These are phyloP conservation scores for Agrochola litura DNA, from an alignment of 2,888 invertebrate genomes.

Conservation along the genomic window DNA sequence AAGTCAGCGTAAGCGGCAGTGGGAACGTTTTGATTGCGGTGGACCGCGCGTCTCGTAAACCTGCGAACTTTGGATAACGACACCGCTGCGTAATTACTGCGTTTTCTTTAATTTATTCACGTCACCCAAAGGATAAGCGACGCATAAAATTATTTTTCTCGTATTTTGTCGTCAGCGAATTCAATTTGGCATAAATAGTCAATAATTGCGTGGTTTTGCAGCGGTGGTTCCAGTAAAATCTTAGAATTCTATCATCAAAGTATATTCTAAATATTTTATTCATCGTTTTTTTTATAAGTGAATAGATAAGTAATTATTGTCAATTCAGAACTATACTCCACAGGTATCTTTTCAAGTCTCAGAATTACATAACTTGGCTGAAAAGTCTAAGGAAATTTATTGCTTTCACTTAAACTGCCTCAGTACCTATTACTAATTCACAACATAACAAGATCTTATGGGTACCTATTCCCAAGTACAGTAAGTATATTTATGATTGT, in stretches of 20 bases:
- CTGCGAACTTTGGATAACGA: conserved; percentile 75
- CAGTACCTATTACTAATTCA: background rate
- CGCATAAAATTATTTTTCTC: conserved; percentile 23
- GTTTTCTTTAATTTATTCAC: conserved; percentile 78
- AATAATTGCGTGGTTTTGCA: background rate
- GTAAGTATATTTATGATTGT: conserved; percentile 13
- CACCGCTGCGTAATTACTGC: conserved; percentile 76
- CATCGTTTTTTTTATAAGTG: no score
- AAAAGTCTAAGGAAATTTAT: background rate
- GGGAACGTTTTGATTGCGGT: conserved; percentile 84
- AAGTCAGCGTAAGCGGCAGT: conserved; percentile 66
- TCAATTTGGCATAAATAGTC: conserved; percentile 10
- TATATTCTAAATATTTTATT: no score
- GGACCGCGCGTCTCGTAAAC: conserved; percentile 78
- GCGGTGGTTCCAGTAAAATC: no score
- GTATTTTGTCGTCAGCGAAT: background rate
- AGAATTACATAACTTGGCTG: background rate
- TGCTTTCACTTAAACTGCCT: background rate
- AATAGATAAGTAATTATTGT: no score
- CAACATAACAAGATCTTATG: background rate
- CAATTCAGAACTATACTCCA: no score
- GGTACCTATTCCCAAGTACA: no score
- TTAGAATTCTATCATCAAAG: no score
- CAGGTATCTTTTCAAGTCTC: no score
- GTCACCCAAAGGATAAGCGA: conserved; percentile 28